Evolutionary conservation across 1,140 invertebrate genomes (phyloP), one percentile per base, ranked within the genome.

Genomic region (Leptinotarsa defecta): DNA sequence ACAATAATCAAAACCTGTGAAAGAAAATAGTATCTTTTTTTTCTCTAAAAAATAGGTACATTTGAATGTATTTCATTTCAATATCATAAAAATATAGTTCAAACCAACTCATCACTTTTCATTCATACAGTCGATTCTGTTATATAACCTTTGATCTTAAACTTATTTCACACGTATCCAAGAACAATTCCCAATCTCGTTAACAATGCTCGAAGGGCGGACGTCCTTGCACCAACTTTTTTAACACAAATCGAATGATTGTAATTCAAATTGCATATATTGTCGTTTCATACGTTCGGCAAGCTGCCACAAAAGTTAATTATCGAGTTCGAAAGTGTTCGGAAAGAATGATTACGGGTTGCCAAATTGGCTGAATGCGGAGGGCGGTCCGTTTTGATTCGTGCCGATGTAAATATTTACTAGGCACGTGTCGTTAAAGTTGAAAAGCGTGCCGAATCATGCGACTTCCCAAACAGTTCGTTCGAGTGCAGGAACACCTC

Each of bases 371-470:
- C 70, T 68, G 73, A 77, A 75, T 74, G 22, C 71, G 71, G 15
- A 27, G 74, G 77, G 71, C 74, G 70, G 71, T 68, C 17, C 52
- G 43, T 52, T 71, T 71, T 71, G 17, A 71, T 71, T 71, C 20
- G 64, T 48, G 8, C 48, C 75, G 64, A 48, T 17, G 75, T 76
- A 76, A 76, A 76, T 76, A 76, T 76, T 76, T 76, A 74, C 72
- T 27, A 34, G 11, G 22, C 64, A 65, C 64, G 64, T 65, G 64
- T 57, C 52, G n/a, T 3, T 57, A 6, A 19, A 20, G 20, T 20
- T 68, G 52, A 43, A 11, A 15, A 68, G 13, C 48, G 62, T 67
- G 17, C 20, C 48, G 13, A n/a, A 71, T 24, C 77, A 78, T 74
- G 77, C 73, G 77, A 65, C 20, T 8, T 48, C 67, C 49, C 69